These are phyloP conservation scores for Gorsachius goisagi DNA, from an alignment of 2,113 vertebrate genomes.

Conservation along the genomic window DNA sequence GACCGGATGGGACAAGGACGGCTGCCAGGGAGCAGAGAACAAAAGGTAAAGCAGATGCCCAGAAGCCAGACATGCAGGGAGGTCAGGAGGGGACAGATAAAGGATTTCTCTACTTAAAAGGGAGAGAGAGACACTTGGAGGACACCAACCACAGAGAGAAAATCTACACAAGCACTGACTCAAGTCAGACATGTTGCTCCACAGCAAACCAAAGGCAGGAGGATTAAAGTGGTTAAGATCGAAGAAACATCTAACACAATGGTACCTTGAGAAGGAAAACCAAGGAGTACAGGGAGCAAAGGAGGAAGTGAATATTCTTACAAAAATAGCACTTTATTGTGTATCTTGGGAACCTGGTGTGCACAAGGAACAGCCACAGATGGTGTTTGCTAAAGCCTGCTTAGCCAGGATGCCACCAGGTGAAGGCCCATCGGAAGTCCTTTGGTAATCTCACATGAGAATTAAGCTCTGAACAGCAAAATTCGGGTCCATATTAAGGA, in stretches of 20 bases:
- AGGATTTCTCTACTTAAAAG: not conserved
- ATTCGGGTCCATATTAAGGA: not conserved
- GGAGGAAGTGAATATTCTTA: not conserved
- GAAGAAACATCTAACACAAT: not conserved
- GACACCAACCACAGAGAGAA: not conserved
- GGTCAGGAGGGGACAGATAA: slow-evolving; percentile 42
- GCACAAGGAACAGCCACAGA: slow-evolving; percentile 2
- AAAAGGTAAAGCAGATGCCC: slow-evolving; percentile 1
- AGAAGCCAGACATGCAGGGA: not conserved
- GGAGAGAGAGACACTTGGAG: not conserved
- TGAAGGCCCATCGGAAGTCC: not conserved
- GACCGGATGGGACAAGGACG: not conserved
- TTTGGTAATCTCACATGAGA: not conserved
- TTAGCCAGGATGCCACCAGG: not conserved
- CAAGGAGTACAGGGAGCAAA: not conserved
- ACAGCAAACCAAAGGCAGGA: not conserved
- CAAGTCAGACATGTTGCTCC: not conserved
- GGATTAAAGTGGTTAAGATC: not conserved
- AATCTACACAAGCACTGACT: not conserved
- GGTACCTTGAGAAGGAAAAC: not conserved
- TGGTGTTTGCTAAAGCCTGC: not conserved
- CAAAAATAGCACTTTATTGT: not conserved
- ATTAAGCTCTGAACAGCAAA: not conserved
- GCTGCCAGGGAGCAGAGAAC: not conserved
- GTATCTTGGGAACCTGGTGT: not conserved